Conservation (phyloP, 2,888 invertebrate species). For the Drosophila lutescens region DNA sequence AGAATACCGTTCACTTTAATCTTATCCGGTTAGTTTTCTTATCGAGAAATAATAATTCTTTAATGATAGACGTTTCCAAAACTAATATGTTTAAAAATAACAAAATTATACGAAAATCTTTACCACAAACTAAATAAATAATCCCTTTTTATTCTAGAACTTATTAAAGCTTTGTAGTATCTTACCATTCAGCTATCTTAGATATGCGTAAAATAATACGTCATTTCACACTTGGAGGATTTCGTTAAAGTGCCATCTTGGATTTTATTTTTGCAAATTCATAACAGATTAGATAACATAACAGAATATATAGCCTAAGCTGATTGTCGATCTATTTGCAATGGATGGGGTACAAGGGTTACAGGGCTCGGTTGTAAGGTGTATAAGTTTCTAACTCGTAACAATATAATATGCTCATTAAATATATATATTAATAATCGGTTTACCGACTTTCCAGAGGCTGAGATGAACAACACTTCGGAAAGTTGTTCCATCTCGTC, state of each 20-base stretch:
- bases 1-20: not conserved
- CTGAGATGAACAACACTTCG: constrained; percentile 66
- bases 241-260: constrained; percentile 26
- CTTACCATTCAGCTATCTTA: constrained; percentile 4
- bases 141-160: constrained; percentile 8
- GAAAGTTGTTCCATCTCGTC: constrained; percentile 52
- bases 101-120: not conserved
- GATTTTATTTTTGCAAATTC: constrained; percentile 21
- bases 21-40: not conserved
- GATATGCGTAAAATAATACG: constrained; percentile 25
- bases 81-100: no score
- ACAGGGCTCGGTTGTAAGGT: constrained; percentile 20
- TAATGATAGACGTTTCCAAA: no score
- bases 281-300: constrained; percentile 35
- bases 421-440: not conserved
- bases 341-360: constrained; percentile 35
- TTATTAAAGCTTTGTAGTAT: constrained; percentile 3
- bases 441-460: constrained; percentile 28
- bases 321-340: constrained; percentile 34
- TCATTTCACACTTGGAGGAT: constrained; percentile 16
- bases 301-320: constrained; percentile 27
- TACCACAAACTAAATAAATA: not conserved
- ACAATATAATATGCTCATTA: not conserved
- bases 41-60: not conserved
- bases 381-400: not conserved